Conservation (phyloP, 1,140 invertebrate species). For the Chymomyza costata region DNA sequence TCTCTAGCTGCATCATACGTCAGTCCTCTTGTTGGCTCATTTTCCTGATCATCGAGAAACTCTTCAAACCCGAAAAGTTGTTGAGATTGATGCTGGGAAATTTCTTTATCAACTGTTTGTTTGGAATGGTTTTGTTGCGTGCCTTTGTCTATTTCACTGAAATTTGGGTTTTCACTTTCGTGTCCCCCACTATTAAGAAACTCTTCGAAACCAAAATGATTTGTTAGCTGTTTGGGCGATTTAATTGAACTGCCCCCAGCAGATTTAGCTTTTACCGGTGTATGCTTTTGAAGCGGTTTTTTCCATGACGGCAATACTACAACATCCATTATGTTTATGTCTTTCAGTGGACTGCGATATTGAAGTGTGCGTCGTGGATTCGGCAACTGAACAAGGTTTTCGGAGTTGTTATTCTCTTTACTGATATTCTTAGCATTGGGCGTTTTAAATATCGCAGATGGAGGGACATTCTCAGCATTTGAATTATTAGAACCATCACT, state of each 20-base stretch:
- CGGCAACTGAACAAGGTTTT: constrained; percentile 51
- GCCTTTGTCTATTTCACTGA: no score
- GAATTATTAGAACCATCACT: constrained; percentile 40
- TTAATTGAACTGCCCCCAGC: background rate
- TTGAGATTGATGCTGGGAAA: background rate
- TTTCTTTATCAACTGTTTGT: background rate
- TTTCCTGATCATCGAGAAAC: constrained; percentile 29
- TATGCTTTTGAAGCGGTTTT: constrained; percentile 14
- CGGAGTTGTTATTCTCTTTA: constrained; percentile 31
- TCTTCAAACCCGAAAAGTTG: constrained; percentile 56
- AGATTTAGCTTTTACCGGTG: constrained; percentile 20
- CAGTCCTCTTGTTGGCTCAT: no score
- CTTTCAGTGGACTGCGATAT: constrained; percentile 50
- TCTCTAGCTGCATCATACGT: background rate
- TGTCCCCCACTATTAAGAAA: constrained; percentile 6
- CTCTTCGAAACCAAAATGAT: constrained; percentile 39
- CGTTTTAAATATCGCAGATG: background rate
- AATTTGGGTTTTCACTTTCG: no score
- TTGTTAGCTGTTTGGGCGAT: constrained; percentile 2
- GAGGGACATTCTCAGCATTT: constrained; percentile 59
- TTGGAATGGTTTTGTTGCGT: background rate
- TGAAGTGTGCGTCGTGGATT: constrained; percentile 49
- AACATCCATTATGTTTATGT: constrained; percentile 65
- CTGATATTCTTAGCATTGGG: background rate
- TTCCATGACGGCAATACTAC: constrained; percentile 55